These are phyloP conservation scores for Eufriesea mexicana DNA, from an alignment of 1,140 invertebrate genomes.

Conservation along the genomic window DNA sequence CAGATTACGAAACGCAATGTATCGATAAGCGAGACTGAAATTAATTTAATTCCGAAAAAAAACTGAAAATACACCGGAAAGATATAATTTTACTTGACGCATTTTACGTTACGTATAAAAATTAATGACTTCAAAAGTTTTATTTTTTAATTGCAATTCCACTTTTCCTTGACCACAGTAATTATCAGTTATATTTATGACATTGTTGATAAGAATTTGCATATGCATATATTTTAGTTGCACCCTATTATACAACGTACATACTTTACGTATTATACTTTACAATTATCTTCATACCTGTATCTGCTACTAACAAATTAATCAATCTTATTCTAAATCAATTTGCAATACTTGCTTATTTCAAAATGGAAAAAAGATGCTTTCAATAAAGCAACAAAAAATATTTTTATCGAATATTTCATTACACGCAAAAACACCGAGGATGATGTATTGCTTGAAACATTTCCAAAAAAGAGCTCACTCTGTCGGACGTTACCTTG, in stretches of 20 bases:
- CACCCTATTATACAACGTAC: neutral
- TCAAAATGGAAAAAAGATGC: no score
- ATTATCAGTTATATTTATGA: neutral
- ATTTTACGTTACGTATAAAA: no score
- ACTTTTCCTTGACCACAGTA: neutral
- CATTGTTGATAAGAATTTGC: neutral
- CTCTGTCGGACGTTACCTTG: no score
- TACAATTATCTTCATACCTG: neutral
- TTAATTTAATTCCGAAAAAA: neutral
- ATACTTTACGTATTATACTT: neutral
- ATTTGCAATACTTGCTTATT: neutral
- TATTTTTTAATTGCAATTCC: neutral
- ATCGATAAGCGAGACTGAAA: neutral
- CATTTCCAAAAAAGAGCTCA: no score
- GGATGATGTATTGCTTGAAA: no score
- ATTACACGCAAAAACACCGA: neutral
- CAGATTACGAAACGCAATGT: neutral
- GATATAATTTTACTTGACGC: no score
- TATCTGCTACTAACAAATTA: neutral
- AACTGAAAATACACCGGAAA: neutral
- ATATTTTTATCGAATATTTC: neutral
- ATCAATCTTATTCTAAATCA: neutral
- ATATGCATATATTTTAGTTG: no score
- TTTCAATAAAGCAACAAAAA: neutral
- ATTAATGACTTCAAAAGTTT: no score